phyloP scores from a whole-genome alignment of 2,888 invertebrate genomes.

The Dasysyrphus albostriatus region DNA sequence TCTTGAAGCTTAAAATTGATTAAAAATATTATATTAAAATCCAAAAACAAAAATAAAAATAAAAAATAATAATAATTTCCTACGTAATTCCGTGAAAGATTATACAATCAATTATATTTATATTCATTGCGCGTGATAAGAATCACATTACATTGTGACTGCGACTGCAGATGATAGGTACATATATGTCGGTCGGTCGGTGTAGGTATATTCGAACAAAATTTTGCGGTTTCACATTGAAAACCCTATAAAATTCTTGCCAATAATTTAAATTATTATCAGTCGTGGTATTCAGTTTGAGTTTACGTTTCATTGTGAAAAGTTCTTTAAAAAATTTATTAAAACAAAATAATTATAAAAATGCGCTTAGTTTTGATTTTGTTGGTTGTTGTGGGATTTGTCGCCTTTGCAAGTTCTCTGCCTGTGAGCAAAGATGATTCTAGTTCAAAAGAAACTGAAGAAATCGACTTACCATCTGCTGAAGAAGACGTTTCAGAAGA shows the following conservation, averaged over 20 bases:
- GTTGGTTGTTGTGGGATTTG: slow-evolving; percentile 41
- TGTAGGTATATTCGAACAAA: not conserved
- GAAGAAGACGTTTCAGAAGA: not conserved
- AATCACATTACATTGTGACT: slow-evolving; percentile 36
- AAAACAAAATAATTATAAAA: not conserved
- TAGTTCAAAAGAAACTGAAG: slow-evolving; percentile 3
- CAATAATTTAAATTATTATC: slow-evolving; percentile 26
- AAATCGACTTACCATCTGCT: not conserved
- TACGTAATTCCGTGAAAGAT: slow-evolving; percentile 32
- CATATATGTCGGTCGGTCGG: not conserved
- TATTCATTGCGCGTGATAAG: slow-evolving; percentile 27
- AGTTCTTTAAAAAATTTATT: slow-evolving; percentile 20
- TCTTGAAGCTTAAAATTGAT: not conserved
- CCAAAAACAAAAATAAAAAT: not conserved
- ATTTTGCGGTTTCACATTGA: slow-evolving; percentile 14
- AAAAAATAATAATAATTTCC: slow-evolving; percentile 9
- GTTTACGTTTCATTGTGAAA: slow-evolving; percentile 46
- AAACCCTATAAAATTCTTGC: slow-evolving; percentile 21
- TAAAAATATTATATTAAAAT: not conserved
- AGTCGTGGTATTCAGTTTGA: slow-evolving; percentile 40
- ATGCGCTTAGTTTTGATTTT: slow-evolving; percentile 45
- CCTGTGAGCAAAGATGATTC: not conserved
- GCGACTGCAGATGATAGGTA: slow-evolving; percentile 6
- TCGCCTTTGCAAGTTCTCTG: slow-evolving; percentile 17
- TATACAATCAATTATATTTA: slow-evolving; percentile 12